Conservation (phyloP, 2,888 invertebrate genomes). For the Lysandra coridon region DNA sequence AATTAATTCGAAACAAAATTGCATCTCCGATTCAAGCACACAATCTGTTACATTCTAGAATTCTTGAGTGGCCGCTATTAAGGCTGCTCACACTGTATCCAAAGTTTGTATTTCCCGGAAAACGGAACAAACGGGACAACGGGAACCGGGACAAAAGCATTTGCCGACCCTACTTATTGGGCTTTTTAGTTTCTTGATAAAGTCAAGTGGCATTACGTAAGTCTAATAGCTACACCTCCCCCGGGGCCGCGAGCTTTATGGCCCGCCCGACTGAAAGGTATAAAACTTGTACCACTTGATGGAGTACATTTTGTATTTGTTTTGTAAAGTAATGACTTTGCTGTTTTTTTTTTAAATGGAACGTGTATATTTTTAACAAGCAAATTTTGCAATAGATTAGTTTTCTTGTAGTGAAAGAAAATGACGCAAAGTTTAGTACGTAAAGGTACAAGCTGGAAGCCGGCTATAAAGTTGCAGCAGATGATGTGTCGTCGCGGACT, state of each 20-base stretch:
- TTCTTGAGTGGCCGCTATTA: not conserved
- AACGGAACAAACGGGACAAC: not conserved
- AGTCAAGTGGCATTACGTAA: conserved; percentile 25
- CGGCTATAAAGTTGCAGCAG: too few relatives aligned
- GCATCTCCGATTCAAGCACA: too few relatives aligned
- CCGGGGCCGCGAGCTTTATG: not conserved
- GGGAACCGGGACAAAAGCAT: conserved; percentile 1
- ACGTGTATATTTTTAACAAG: not conserved
- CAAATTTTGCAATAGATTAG: too few relatives aligned
- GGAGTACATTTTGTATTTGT: not conserved
- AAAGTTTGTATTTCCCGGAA: not conserved
- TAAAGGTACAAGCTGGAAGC: too few relatives aligned
- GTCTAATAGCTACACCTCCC: conserved; percentile 23
- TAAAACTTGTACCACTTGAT: conserved; percentile 5
- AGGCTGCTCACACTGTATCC: not conserved
- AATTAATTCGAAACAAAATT: too few relatives aligned
- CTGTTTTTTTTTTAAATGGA: not conserved
- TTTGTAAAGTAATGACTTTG: not conserved
- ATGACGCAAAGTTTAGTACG: too few relatives aligned
- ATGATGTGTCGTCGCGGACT: too few relatives aligned
- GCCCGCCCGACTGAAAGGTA: not conserved
- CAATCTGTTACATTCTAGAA: too few relatives aligned
- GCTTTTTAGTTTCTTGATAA: conserved; percentile 25
- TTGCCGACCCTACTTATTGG: conserved; percentile 12
- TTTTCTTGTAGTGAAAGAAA: too few relatives aligned